These are phyloP conservation scores for Cryptotermes secundus DNA, from an alignment of 1,140 invertebrate species.

Conservation along the genomic window DNA sequence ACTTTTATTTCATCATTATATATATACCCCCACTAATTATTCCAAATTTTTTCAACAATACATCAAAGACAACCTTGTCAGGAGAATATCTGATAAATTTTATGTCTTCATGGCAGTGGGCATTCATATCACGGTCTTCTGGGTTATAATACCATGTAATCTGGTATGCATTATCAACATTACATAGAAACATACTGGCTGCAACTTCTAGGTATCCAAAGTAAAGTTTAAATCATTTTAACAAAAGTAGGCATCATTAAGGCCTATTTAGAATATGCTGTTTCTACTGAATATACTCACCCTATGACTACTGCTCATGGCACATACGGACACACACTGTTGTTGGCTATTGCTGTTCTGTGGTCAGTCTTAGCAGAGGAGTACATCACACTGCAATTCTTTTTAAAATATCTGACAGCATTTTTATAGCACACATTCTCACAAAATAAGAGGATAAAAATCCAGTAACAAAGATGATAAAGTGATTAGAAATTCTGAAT, in stretches of 20 bases:
- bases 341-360: not conserved
- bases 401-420: not conserved
- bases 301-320: constrained; percentile 31
- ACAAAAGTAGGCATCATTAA: too few relatives aligned
- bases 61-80: too few relatives aligned
- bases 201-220: too few relatives aligned
- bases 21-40: too few relatives aligned
- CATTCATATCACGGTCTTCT: not conserved
- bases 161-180: too few relatives aligned
- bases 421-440: not conserved
- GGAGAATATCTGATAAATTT: too few relatives aligned
- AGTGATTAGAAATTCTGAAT: not conserved
- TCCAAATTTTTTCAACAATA: too few relatives aligned
- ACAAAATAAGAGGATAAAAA: not conserved
- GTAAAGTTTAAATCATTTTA: too few relatives aligned
- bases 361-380: not conserved
- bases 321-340: not conserved
- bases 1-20: too few relatives aligned
- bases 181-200: too few relatives aligned
- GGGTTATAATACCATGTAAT: not conserved
- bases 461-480: not conserved
- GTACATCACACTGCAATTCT: not conserved
- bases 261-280: not conserved
- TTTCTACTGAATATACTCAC: constrained; percentile 11
- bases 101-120: too few relatives aligned